A percentile compares a stretch with the other conserved stretches of the same genome.
Evolutionary conservation across 2,113 vertebrate genomes (phyloP).

Genomic region (Alligator mississippiensis): DNA sequence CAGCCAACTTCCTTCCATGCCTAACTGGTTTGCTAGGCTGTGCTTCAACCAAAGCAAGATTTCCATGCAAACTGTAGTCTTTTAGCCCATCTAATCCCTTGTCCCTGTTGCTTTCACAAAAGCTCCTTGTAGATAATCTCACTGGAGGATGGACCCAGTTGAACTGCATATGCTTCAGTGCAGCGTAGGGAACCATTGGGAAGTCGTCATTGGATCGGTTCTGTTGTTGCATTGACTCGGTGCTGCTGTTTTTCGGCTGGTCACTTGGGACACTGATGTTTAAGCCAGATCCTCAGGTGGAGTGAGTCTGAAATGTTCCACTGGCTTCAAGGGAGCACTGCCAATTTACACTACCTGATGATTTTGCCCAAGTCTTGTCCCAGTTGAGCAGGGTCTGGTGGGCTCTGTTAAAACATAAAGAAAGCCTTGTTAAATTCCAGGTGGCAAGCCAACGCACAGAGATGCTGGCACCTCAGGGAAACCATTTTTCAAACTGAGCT

Average conservation of each 20-base stretch:
- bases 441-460: neutral
- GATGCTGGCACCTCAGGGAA: neutral
- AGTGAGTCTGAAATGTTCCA: neutral
- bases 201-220: neutral
- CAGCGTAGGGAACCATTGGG: neutral
- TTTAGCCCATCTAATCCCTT: no score
- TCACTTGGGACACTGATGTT: neutral
- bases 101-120: no score
- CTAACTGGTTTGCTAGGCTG: no score
- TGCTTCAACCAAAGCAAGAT: neutral
- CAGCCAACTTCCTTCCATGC: neutral
- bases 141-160: neutral
- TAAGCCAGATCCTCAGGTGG: neutral
- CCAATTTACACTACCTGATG: neutral
- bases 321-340: neutral
- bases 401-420: neutral
- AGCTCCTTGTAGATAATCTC: no score
- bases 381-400: neutral
- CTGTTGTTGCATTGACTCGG: neutral
- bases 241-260: neutral
- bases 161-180: neutral
- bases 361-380: neutral
- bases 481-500: neutral
- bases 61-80: neutral
- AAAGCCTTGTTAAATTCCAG: neutral